Evolutionary conservation across 2,113 vertebrate genomes (phyloP), one percentile per base, ranked within the genome.

Genomic region (Microcebus tavaratra): DNA sequence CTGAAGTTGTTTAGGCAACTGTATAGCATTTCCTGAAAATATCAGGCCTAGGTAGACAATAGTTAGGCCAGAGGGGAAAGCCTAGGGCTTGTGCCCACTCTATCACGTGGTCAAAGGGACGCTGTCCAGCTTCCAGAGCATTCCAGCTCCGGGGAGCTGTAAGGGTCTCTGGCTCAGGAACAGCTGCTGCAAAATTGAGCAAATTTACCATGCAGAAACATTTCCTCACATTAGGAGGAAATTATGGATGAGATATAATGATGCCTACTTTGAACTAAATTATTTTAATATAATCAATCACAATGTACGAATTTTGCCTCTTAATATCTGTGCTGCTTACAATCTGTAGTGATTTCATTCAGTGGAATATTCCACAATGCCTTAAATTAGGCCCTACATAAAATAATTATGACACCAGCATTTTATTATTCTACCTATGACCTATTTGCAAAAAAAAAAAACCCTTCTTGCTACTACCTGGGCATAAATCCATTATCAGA

Each of bases 201-300:
- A 79, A 83, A 96, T 93, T 80, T 88, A 86, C 93, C 88, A 76
- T 63, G 75, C 61, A 70, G 88, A 92, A 94, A 79, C 63, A 95
- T 92, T 82, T 79, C 79, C 91, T 94, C 70, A 90, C 95, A 85
- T 94, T 89, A 68, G 94, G 34, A 93, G 79, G 57, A 83, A 87
- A 96, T 82, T 93, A 80, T 84, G 83, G 81, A 92, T 88, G 92
- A 90, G 90, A 91, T 91, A 61, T 89, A 96, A 98, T 85, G 94
- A 93, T 84, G 70, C 39, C 85, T 93, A 63, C 95, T 97, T 94
- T 84, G 88, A 94, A 96, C 83, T 48, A 91, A 91, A 97, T 96
- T 95, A 91, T 98, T 97, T 97, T 96, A 97, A 96, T 90, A 95
- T 45, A 90, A 95, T 93, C 87, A 90, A 90, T 97, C 94, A 85